These are phyloP conservation scores for Saguinus midas DNA, from an alignment of 2,113 vertebrate genomes.

Conservation along the genomic window DNA sequence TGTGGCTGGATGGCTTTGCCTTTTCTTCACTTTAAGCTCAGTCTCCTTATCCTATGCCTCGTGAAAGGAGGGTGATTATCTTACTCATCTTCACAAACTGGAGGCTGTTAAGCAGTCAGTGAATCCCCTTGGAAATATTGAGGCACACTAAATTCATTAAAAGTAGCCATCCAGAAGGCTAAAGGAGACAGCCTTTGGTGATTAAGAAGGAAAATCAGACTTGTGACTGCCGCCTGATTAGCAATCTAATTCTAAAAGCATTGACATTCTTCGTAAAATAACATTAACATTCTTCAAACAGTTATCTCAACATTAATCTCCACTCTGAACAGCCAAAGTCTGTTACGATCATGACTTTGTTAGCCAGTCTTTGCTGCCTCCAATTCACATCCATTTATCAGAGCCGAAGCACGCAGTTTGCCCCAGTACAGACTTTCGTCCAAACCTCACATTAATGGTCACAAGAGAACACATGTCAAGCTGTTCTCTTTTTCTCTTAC, in stretches of 20 bases:
- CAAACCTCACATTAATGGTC: not conserved
- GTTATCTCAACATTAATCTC: conserved; percentile 32
- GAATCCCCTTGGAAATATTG: not conserved
- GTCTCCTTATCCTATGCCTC: not conserved
- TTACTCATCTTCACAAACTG: not conserved
- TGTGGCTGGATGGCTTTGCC: not conserved
- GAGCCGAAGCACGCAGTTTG: not conserved
- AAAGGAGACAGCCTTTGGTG: not conserved
- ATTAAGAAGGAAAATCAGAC: conserved; percentile 10
- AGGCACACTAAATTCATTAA: not conserved
- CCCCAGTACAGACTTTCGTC: no score
- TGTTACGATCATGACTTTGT: not conserved
- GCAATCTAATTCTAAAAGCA: conserved; percentile 26
- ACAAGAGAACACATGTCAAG: not conserved
- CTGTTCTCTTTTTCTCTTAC: not conserved
- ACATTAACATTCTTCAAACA: not conserved
- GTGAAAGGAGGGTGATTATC: conserved; percentile 47
- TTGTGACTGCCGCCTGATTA: not conserved
- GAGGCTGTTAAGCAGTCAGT: conserved; percentile 28
- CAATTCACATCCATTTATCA: not conserved
- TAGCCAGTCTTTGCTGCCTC: not conserved
- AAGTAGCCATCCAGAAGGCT: not conserved
- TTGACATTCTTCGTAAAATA: not conserved
- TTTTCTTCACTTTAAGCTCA: conserved; percentile 19
- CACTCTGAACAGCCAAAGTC: not conserved